phyloP scores from a whole-genome alignment of 2,113 vertebrate genomes.

The Gracilinanus agilis region DNA sequence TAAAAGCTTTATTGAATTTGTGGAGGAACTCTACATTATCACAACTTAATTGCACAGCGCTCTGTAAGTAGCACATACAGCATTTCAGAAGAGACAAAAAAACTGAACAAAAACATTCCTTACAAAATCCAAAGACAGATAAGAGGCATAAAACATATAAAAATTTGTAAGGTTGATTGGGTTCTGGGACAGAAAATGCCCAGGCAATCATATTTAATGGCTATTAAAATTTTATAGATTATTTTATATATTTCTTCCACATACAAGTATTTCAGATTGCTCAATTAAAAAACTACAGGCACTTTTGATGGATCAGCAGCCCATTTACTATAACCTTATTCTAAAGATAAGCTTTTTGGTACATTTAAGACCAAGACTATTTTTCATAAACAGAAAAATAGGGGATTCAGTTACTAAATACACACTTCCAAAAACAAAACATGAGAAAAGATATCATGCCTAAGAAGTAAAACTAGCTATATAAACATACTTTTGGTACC shows the following conservation, averaged over 20 bases:
- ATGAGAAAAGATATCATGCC: conserved; percentile 56
- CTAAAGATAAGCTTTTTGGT: neutral
- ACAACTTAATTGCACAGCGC: conserved; percentile 74
- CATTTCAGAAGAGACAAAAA: conserved; percentile 72
- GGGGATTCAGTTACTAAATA: neutral
- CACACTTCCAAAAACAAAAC: conserved; percentile 30
- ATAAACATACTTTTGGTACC: conserved; percentile 41
- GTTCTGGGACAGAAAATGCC: neutral
- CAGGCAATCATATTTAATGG: conserved; percentile 23
- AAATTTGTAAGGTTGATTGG: neutral
- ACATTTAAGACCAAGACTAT: conserved; percentile 32
- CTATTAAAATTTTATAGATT: neutral
- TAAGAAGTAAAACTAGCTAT: conserved; percentile 52
- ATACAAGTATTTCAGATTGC: neutral
- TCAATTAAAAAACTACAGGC: neutral
- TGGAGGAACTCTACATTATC: conserved; percentile 75
- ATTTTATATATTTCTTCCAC: neutral
- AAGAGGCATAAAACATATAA: neutral
- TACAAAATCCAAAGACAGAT: conserved; percentile 59
- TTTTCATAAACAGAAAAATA: conserved; percentile 56
- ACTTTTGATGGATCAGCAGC: neutral
- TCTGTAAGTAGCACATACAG: conserved; percentile 76
- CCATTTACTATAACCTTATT: neutral
- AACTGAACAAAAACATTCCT: conserved; percentile 57
- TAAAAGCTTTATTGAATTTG: conserved; percentile 81